Conservation (phyloP, 2,113 vertebrate genomes). For the Cephalopholis sonnerati region DNA sequence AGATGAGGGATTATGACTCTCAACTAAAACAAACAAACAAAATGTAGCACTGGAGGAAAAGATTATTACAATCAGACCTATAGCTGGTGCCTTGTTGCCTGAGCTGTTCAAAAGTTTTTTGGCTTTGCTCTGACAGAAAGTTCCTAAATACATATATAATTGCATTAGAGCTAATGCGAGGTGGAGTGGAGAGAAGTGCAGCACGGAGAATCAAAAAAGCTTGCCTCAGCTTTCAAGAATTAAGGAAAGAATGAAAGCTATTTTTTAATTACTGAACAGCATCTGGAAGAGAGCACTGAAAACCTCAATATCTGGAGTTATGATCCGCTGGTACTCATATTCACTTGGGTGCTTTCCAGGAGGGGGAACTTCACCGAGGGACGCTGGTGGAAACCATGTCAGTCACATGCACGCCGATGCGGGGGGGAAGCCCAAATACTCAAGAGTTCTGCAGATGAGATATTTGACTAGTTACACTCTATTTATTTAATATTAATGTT, state of each 20-base stretch:
- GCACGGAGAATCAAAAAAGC: slow-evolving; percentile 55
- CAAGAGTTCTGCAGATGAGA: not conserved
- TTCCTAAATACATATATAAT: slow-evolving; percentile 35
- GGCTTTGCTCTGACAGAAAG: slow-evolving; percentile 23
- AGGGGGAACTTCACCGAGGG: slow-evolving; percentile 37
- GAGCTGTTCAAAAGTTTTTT: not conserved
- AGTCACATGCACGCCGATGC: not conserved
- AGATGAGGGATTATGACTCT: not conserved
- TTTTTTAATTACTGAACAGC: slow-evolving; percentile 81
- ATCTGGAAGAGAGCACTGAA: slow-evolving; percentile 77
- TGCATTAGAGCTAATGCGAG: slow-evolving; percentile 47
- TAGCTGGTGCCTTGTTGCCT: not conserved
- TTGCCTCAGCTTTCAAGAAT: slow-evolving; percentile 75
- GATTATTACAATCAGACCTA: not conserved
- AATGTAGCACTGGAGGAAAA: not conserved
- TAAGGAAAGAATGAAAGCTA: slow-evolving; percentile 80
- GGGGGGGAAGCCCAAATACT: slow-evolving; percentile 21
- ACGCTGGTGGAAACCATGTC: slow-evolving; percentile 48
- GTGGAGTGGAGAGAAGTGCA: slow-evolving; percentile 34
- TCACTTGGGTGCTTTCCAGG: slow-evolving; percentile 69
- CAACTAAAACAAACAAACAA: not conserved
- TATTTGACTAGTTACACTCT: slow-evolving; percentile 18
- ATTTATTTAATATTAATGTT: slow-evolving; percentile 21
- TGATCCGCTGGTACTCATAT: slow-evolving; percentile 75
- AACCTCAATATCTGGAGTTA: slow-evolving; percentile 79